phyloP scores from a whole-genome alignment of 2,888 invertebrate species.

The Eugnorisma glareosa region DNA sequence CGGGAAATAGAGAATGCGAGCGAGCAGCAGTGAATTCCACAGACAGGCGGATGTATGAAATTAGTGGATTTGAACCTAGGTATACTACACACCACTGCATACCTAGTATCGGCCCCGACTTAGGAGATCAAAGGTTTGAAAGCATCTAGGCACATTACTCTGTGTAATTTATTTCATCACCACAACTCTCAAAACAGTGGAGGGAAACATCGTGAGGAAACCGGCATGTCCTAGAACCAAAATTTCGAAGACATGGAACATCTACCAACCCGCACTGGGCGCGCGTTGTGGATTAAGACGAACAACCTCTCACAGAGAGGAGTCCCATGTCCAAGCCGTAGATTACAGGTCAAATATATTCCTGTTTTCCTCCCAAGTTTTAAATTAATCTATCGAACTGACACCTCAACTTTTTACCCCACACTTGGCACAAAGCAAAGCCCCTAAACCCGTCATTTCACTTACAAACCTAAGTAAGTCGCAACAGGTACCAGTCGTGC shows the following conservation, averaged over 20 bases:
- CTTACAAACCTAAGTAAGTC: slow-evolving; percentile 4
- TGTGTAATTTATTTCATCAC: no score
- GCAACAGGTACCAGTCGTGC: slow-evolving; percentile 53
- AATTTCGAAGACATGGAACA: no score
- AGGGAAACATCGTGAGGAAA: background rate
- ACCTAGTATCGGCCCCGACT: background rate
- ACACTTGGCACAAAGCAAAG: slow-evolving; percentile 15
- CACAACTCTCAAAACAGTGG: background rate
- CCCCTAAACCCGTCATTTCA: slow-evolving; percentile 10
- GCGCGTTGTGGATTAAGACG: no score
- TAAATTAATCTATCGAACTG: background rate
- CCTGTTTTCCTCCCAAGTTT: background rate
- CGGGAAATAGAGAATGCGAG: background rate
- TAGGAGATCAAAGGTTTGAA: background rate
- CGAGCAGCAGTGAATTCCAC: background rate
- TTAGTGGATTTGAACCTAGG: background rate
- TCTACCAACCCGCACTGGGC: no score
- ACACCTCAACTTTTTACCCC: background rate
- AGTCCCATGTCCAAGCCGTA: background rate
- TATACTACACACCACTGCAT: background rate
- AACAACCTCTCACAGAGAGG: no score
- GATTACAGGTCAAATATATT: no score
- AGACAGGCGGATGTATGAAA: background rate
- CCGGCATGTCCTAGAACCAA: background rate
- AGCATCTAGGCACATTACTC: background rate